Evolutionary conservation across 1,140 invertebrate genomes (phyloP), one percentile per base, ranked within the genome.

Genomic region (Penaeus japonicus): DNA sequence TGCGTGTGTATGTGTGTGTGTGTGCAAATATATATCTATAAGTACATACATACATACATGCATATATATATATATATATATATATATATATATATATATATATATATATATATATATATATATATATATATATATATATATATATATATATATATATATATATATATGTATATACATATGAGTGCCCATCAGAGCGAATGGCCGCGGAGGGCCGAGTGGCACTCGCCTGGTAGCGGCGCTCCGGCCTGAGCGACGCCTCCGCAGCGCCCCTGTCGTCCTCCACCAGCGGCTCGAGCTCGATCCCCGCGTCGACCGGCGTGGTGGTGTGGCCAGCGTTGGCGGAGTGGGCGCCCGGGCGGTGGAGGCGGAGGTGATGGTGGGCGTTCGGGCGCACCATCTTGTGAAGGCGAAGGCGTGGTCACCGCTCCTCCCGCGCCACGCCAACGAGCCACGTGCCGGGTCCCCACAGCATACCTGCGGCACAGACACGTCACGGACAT

Each of bases 271-370:
- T 39, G 1, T 83, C 85, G 4, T 5, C 86, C 47, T 88, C 86
- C 27, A 88, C 86, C 27, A 88, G 54, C 22, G 86, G 86, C 86
- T 88, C 86, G 30, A 88, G 53, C 35, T 88, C 86, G 17, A 83
- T 83, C 5, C 80, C 70, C 15, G 80, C 83, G 70, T 83, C 86
- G 18, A 53, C 27, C 12, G 77, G 32, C 20, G 22, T 55, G 65
- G 55, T n/a, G 82, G 54, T 87, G 85, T 4, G 70, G 62, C 24
- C 30, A 57, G 35, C 39, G 73, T 27, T 85, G 84, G 47, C 55
- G 84, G 70, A 20, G 22, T 84, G 81, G n/a, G 47, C 47, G 22
- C 22, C 30, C 18, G 73, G 73, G 27, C 32, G 73, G 35, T 78
- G 75, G 35, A 35, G 75, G 5, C 39, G n/a, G 59, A 39, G 82